Evolutionary conservation across 1,140 invertebrate genomes (phyloP).

Genomic region (Drosophila micromelanica): DNA sequence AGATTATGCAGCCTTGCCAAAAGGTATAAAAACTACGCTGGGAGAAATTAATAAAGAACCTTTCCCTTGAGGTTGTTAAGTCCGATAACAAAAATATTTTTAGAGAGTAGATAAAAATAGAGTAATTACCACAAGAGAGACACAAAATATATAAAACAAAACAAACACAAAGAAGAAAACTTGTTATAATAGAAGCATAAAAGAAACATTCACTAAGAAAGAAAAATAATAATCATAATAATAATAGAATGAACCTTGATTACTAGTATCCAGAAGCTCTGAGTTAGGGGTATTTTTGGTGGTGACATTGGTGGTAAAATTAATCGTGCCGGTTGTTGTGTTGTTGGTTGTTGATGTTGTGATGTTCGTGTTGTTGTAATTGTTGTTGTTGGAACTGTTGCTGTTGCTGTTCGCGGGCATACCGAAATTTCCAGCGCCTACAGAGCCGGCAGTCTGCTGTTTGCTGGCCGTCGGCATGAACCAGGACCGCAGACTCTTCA

Average conservation of each 20-base stretch:
- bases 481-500: slow-evolving; percentile 69
- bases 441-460: slow-evolving; percentile 29
- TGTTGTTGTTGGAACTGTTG: slow-evolving; percentile 49
- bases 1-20: not conserved
- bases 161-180: not conserved
- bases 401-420: slow-evolving; percentile 71
- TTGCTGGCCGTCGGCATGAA: slow-evolving; percentile 58
- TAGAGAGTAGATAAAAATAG: not conserved
- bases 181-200: slow-evolving; percentile 33
- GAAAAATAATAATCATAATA: slow-evolving; percentile 66
- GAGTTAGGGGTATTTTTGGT: slow-evolving; percentile 82
- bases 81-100: not conserved
- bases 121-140: slow-evolving; percentile 6
- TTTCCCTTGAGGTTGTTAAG: not conserved
- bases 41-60: not conserved
- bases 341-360: slow-evolving; percentile 66
- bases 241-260: slow-evolving; percentile 83
- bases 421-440: slow-evolving; percentile 71
- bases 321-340: slow-evolving; percentile 73
- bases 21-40: too few relatives aligned
- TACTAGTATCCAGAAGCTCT: slow-evolving; percentile 78
- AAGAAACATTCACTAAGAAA: slow-evolving; percentile 25
- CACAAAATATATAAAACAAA: slow-evolving; percentile 26
- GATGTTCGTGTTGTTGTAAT: slow-evolving; percentile 57
- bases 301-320: slow-evolving; percentile 71